These are phyloP conservation scores for Bactericera cockerelli DNA, from an alignment of 1,140 invertebrate species.

Conservation along the genomic window DNA sequence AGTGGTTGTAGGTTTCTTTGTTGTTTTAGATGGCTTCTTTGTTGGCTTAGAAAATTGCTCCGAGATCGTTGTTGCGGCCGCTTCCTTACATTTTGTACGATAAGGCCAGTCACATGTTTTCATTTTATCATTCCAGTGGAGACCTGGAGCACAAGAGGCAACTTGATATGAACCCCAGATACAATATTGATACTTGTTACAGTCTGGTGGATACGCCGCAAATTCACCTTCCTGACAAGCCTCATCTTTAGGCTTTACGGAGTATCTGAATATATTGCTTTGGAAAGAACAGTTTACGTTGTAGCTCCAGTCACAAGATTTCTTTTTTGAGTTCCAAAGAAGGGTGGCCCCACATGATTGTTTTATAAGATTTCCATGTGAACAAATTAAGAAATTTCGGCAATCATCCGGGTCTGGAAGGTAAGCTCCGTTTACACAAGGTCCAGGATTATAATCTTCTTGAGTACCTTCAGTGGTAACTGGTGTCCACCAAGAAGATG, in stretches of 20 bases:
- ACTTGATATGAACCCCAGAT: conserved; percentile 56
- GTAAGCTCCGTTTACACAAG: conserved; percentile 34
- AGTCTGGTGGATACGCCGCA: conserved; percentile 35
- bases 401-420: conserved; percentile 40
- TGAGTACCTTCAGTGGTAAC: background rate
- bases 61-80: conserved; percentile 14
- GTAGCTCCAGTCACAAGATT: conserved; percentile 51
- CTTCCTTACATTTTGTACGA: conserved; percentile 41
- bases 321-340: conserved; percentile 42
- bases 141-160: conserved; percentile 52
- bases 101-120: conserved; percentile 65
- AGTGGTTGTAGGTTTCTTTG: conserved; percentile 14
- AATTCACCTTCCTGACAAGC: conserved; percentile 21
- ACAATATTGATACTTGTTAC: conserved; percentile 56
- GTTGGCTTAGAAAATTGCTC: conserved; percentile 15
- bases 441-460: conserved; percentile 10
- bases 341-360: conserved; percentile 52
- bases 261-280: conserved; percentile 6
- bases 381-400: conserved; percentile 49
- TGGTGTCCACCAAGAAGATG: conserved; percentile 2
- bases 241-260: background rate
- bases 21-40: conserved; percentile 18
- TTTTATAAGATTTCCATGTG: conserved; percentile 43
- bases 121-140: conserved; percentile 57
- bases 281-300: conserved; percentile 29